Percentiles rank a stretch among this genome's conserved stretches.
phyloP scores from a whole-genome alignment of 37 sponge, comb jelly and placozoan species.

The Cladorhizidae sp. region DNA sequence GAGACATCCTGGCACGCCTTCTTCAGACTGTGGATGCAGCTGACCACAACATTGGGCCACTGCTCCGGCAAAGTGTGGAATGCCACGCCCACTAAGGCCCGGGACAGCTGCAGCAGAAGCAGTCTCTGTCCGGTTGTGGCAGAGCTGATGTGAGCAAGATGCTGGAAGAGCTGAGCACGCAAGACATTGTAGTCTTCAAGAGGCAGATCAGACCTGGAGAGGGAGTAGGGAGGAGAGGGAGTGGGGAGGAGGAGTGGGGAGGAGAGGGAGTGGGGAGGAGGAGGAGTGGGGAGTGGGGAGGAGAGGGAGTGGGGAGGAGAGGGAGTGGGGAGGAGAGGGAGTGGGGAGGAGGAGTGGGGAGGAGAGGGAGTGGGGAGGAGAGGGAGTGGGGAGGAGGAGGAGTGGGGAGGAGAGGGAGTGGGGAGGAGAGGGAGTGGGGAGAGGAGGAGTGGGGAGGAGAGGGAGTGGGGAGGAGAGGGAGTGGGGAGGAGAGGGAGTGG shows the following conservation, averaged over 20 bases:
- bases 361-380: too few relatives aligned
- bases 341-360: too few relatives aligned
- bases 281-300: not conserved
- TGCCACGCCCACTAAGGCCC: constrained; percentile 52
- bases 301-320: too few relatives aligned
- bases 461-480: too few relatives aligned
- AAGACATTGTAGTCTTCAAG: constrained; percentile 52
- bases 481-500: too few relatives aligned
- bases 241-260: too few relatives aligned
- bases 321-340: too few relatives aligned
- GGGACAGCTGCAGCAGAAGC: constrained; percentile 59
- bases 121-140: constrained; percentile 15
- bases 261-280: not conserved
- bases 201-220: constrained; percentile 61
- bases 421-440: too few relatives aligned
- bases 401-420: too few relatives aligned
- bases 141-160: constrained; percentile 35
- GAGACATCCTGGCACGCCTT: constrained; percentile 13
- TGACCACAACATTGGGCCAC: constrained; percentile 74
- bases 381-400: too few relatives aligned
- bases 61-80: constrained; percentile 62
- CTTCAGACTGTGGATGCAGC: constrained; percentile 51
- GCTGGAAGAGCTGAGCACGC: constrained; percentile 55
- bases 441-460: too few relatives aligned
- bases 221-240: too few relatives aligned